phyloP scores from a whole-genome alignment of 2,888 invertebrate species.

The Thymelicus acteon region DNA sequence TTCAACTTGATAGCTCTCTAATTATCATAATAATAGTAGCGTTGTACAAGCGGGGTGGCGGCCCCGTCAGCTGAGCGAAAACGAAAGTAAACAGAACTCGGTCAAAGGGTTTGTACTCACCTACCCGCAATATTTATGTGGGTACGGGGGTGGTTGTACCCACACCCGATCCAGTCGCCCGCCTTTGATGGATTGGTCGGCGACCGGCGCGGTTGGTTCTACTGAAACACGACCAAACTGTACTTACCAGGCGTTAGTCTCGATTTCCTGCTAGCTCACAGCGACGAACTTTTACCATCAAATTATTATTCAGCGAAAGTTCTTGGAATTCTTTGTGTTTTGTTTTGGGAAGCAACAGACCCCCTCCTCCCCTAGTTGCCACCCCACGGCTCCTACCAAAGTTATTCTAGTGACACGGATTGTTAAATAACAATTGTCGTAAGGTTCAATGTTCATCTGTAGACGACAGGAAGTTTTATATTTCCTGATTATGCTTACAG shows the following conservation, averaged over 20 bases:
- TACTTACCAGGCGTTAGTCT: constrained; percentile 70
- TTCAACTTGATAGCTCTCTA: constrained; percentile 74
- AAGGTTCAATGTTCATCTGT: constrained; percentile 44
- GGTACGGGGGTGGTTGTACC: constrained; percentile 73
- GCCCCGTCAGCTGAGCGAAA: constrained; percentile 85
- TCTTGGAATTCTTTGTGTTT: constrained; percentile 74
- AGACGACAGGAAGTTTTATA: constrained; percentile 17
- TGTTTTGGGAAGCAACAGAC: constrained; percentile 61
- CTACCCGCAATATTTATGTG: constrained; percentile 85
- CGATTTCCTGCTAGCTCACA: constrained; percentile 72
- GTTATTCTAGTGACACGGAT: constrained; percentile 61
- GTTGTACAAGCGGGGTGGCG: constrained; percentile 70
- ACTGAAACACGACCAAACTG: constrained; percentile 76
- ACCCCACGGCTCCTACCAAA: constrained; percentile 54
- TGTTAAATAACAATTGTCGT: constrained; percentile 52
- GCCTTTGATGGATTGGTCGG: constrained; percentile 85
- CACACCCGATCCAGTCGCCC: constrained; percentile 79
- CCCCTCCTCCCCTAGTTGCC: constrained; percentile 48
- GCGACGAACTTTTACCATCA: constrained; percentile 72
- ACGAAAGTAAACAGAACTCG: constrained; percentile 86
- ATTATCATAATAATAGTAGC: constrained; percentile 83
- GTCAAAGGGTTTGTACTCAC: constrained; percentile 85
- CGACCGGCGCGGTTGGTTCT: constrained; percentile 80
- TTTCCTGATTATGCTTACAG: not conserved
- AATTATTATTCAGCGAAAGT: constrained; percentile 81